These are phyloP conservation scores for Dryocosmus kuriphilus DNA, from an alignment of 2,888 invertebrate genomes.

Conservation along the genomic window DNA sequence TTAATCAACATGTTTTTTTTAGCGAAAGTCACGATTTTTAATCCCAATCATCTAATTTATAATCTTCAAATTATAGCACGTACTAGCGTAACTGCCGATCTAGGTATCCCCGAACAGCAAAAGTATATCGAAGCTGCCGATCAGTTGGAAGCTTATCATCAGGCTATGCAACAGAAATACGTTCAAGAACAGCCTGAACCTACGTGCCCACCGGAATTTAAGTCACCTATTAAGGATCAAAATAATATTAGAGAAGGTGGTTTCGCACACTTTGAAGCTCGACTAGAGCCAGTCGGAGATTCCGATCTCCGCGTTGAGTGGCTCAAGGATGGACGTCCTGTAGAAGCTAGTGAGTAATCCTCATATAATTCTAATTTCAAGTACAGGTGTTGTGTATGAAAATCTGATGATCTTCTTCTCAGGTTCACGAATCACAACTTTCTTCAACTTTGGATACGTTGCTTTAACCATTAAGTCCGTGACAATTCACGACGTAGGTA, in stretches of 20 bases:
- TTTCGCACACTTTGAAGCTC: constrained; percentile 96
- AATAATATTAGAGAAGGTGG: constrained; percentile 92
- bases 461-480: constrained; percentile 95
- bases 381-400: neutral
- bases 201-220: constrained; percentile 90
- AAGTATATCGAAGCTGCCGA: constrained; percentile 95
- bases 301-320: constrained; percentile 94
- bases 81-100: constrained; percentile 90
- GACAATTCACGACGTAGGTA: constrained; percentile 92
- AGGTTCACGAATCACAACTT: constrained; percentile 92
- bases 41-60: constrained; percentile 17
- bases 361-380: neutral
- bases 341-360: constrained; percentile 87
- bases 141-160: constrained; percentile 93
- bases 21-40: neutral
- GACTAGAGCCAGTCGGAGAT: constrained; percentile 95
- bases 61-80: constrained; percentile 78
- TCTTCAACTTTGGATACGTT: constrained; percentile 97
- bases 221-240: constrained; percentile 93
- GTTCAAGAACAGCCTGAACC: constrained; percentile 90
- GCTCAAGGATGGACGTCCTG: constrained; percentile 93
- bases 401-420: constrained; percentile 42
- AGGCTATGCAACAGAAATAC: constrained; percentile 88
- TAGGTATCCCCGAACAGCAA: constrained; percentile 94
- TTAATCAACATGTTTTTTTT: neutral